phyloP scores from a whole-genome alignment of 2,113 vertebrate species.

The Chaetops frenatus region DNA sequence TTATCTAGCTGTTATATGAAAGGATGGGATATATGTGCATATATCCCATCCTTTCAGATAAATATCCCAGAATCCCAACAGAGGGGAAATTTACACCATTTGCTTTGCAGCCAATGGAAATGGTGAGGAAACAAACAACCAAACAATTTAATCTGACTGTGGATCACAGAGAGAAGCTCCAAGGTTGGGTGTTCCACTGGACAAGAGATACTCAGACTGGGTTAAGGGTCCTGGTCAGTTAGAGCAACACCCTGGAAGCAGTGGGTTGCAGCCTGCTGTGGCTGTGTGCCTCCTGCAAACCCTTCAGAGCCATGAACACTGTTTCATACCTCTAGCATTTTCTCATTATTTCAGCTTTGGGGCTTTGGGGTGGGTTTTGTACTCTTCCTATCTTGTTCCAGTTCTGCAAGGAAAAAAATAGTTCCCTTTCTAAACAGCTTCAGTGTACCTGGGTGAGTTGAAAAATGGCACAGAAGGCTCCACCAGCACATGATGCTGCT shows the following conservation, averaged over 20 bases:
- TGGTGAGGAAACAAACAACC: background rate
- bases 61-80: background rate
- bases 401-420: background rate
- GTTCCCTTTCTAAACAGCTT: background rate
- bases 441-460: background rate
- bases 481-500: background rate
- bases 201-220: background rate
- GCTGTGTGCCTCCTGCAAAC: background rate
- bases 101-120: background rate
- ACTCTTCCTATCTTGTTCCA: background rate
- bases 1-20: too few species aligned
- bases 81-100: background rate
- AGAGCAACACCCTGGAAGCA: rapidly evolving
- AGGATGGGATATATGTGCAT: too few species aligned
- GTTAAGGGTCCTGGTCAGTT: background rate
- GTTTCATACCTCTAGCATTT: background rate
- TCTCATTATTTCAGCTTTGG: background rate
- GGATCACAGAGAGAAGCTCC: background rate
- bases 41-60: background rate
- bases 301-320: background rate
- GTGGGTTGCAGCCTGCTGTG: background rate
- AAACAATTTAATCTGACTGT: background rate
- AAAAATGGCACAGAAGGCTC: background rate
- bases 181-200: background rate
- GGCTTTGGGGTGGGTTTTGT: background rate